Evolutionary conservation across 2,888 invertebrate species (phyloP).

Genomic region (Ectropis crepuscularia): DNA sequence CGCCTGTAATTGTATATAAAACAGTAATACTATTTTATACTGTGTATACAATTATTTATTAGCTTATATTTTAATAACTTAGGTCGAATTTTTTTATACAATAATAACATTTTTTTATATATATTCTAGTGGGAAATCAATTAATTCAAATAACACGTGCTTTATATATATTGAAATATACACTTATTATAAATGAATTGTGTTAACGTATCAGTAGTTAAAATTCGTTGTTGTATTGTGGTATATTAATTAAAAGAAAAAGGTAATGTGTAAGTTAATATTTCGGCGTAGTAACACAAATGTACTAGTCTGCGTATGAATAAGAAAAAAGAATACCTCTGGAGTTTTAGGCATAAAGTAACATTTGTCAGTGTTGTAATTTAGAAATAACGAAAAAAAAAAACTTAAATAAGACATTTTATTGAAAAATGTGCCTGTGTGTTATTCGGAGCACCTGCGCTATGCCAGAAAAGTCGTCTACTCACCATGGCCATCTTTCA

Average conservation of each 20-base stretch:
- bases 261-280: conserved; percentile 16
- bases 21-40: not conserved
- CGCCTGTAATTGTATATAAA: conserved; percentile 28
- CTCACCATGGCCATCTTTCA: too few relatives aligned
- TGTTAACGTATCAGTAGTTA: conserved; percentile 50
- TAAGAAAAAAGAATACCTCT: conserved; percentile 67
- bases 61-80: too few relatives aligned
- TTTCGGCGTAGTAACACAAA: conserved; percentile 63
- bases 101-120: too few relatives aligned
- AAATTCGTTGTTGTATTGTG: conserved; percentile 54
- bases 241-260: not conserved
- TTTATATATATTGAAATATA: not conserved
- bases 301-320: conserved; percentile 71
- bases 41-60: too few relatives aligned
- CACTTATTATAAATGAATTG: conserved; percentile 21
- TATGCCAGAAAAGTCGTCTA: too few relatives aligned
- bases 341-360: conserved; percentile 53
- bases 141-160: too few relatives aligned
- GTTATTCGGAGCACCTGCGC: too few relatives aligned
- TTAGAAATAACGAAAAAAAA: too few relatives aligned
- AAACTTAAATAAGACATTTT: too few relatives aligned
- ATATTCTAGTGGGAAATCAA: too few relatives aligned
- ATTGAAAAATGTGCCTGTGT: too few relatives aligned
- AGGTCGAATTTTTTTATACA: too few relatives aligned
- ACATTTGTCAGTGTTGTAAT: conserved; percentile 26